A percentile compares a stretch with the other conserved stretches of the same genome.
Evolutionary conservation across 2,888 invertebrate species (phyloP).

Genomic region (Lasioglossum vierecki): DNA sequence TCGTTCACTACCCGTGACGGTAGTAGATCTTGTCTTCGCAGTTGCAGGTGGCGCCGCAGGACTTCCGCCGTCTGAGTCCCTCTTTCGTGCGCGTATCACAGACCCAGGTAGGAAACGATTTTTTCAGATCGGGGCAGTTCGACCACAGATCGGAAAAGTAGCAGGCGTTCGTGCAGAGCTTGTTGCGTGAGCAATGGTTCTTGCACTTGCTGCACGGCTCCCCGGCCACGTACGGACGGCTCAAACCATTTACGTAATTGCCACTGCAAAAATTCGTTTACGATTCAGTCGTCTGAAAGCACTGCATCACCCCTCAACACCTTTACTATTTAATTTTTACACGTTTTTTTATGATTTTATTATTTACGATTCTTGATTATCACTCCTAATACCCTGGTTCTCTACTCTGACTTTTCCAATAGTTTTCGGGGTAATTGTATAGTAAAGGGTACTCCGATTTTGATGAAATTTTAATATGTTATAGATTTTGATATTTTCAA

Average conservation of each 20-base stretch:
- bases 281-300: neutral
- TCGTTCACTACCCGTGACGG: slow-evolving; percentile 60
- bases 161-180: slow-evolving; percentile 91
- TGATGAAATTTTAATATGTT: too few relatives aligned
- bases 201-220: slow-evolving; percentile 88
- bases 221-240: slow-evolving; percentile 88
- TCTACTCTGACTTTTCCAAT: too few relatives aligned
- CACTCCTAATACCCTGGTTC: too few relatives aligned
- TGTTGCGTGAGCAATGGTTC: slow-evolving; percentile 86
- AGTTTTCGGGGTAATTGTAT: too few relatives aligned
- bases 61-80: slow-evolving; percentile 85
- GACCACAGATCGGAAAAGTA: slow-evolving; percentile 89
- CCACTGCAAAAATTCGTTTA: slow-evolving; percentile 67
- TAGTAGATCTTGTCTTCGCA: slow-evolving; percentile 86
- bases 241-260: slow-evolving; percentile 67
- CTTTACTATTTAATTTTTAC: neutral
- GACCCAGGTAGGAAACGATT: slow-evolving; percentile 87
- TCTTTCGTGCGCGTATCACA: slow-evolving; percentile 86
- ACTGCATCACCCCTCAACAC: neutral
- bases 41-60: slow-evolving; percentile 90
- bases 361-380: neutral
- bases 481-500: too few relatives aligned
- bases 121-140: slow-evolving; percentile 88
- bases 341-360: neutral
- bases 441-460: too few relatives aligned